Conservation (phyloP, 2,113 vertebrate genomes). For the Misgurnus mizolepis region DNA sequence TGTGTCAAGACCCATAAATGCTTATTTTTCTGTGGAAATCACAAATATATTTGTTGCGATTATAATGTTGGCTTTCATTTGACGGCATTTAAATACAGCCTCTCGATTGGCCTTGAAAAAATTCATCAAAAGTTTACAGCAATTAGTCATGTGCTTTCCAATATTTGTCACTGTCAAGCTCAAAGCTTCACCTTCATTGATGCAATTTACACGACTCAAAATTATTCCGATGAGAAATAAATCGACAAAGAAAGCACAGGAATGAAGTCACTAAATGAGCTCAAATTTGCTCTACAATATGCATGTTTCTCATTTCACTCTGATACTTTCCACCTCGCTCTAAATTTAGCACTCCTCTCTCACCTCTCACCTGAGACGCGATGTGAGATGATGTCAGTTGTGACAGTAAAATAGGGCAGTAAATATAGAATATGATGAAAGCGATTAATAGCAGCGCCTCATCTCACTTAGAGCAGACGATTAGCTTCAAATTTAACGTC, state of each 20-base stretch:
- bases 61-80: background rate
- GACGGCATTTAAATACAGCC: background rate
- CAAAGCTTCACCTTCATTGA: background rate
- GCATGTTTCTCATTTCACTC: background rate
- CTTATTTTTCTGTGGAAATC: too few relatives aligned
- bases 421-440: constrained; percentile 24
- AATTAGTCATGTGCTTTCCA: background rate
- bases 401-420: constrained; percentile 15
- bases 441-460: background rate
- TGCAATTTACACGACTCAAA: background rate
- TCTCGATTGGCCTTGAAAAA: background rate
- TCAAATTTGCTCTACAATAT: background rate
- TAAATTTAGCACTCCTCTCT: background rate
- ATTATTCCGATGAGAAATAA: background rate
- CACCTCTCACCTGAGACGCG: constrained; percentile 19
- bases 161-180: background rate
- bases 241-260: background rate
- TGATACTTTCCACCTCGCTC: background rate
- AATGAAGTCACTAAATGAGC: background rate
- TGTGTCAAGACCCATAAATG: too few relatives aligned
- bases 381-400: background rate
- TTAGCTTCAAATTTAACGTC: background rate
- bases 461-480: background rate
- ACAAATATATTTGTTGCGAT: too few relatives aligned
- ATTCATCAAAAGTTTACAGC: background rate